These are phyloP conservation scores for Ormia ochracea DNA, from an alignment of 2,888 invertebrate species.

Conservation along the genomic window DNA sequence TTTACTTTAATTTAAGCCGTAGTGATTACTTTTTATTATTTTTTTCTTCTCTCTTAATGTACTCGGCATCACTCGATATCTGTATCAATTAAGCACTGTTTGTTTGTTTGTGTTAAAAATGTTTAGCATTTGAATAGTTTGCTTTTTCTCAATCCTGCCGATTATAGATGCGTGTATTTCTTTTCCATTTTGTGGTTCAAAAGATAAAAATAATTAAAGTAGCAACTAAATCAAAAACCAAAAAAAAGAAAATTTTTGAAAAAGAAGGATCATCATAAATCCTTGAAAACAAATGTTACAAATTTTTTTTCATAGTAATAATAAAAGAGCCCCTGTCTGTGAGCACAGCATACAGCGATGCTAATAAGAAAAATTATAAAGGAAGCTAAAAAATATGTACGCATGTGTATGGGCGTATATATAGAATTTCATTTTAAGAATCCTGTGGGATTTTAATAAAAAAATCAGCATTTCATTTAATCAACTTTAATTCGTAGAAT, in stretches of 20 bases:
- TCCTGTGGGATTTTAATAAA: neutral
- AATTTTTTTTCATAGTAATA: conserved; percentile 24
- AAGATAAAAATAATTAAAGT: neutral
- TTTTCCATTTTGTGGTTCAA: neutral
- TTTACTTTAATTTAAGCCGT: conserved; percentile 29
- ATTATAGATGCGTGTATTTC: conserved; percentile 17
- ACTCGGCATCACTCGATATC: conserved; percentile 14
- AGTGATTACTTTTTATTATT: conserved; percentile 8
- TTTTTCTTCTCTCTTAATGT: neutral
- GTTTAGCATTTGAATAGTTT: conserved; percentile 37
- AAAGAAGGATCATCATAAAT: conserved; percentile 44
- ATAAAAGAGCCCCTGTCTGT: conserved; percentile 13
- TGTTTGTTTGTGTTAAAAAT: conserved; percentile 17
- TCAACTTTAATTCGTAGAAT: neutral
- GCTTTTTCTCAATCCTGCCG: neutral
- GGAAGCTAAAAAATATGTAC: neutral
- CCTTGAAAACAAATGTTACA: conserved; percentile 58
- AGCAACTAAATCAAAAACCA: neutral
- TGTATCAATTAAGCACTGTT: conserved; percentile 42
- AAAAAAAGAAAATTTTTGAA: conserved; percentile 12
- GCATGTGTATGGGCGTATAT: neutral
- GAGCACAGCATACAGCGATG: neutral
- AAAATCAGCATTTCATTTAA: neutral
- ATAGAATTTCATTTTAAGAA: conserved; percentile 1
- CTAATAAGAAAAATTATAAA: neutral